Evolutionary conservation across 2,113 vertebrate species (phyloP), one percentile per base, ranked within the genome.

Genomic region (Colaptes auratus): DNA sequence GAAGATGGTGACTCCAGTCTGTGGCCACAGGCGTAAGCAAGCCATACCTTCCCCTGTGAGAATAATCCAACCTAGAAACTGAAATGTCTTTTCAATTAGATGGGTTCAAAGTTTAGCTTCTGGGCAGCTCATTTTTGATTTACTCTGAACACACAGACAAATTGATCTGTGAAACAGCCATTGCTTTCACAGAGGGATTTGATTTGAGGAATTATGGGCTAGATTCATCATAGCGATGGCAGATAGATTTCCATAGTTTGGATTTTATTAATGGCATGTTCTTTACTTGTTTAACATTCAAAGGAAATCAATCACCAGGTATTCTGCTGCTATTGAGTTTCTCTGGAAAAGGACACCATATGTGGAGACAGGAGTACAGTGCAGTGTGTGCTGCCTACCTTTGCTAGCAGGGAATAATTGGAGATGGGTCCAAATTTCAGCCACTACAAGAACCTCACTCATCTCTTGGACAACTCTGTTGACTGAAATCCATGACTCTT

Each of bases 101-200:
- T 36, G 35, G 44, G 56, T 59, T 88, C 63, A 52, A 75, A 84
- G 23, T 96, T 96, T 94, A 84, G 90, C 93, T 95, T 86, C 93
- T 92, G 70, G 86, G 92, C 79, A 94, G 76, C 73, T 96, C 72
- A 81, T 72, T 96, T 96, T 94, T 95, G n/a, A 96, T 93, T 96
- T 95, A 92, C 77, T 95, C 81, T 84, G 90, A 92, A 89, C 87
- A 53, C 77, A 90, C 83, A 89, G 86, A 76, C 67, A 96, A 96
- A 96, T 82, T 93, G 88, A 94, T 89, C 73, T 94, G 66, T 84
- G 92, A 93, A 94, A 85, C 74, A 93, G 64, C 56, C 63, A 61
- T 87, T 94, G 83, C 86, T 90, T 94, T 94, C 90, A 91, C 74
- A 90, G 90, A 75, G 78, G 93, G 94, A 93, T 96, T 92, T 96